phyloP scores from a whole-genome alignment of 2,888 invertebrate species.

The Scaptomyza flava region DNA sequence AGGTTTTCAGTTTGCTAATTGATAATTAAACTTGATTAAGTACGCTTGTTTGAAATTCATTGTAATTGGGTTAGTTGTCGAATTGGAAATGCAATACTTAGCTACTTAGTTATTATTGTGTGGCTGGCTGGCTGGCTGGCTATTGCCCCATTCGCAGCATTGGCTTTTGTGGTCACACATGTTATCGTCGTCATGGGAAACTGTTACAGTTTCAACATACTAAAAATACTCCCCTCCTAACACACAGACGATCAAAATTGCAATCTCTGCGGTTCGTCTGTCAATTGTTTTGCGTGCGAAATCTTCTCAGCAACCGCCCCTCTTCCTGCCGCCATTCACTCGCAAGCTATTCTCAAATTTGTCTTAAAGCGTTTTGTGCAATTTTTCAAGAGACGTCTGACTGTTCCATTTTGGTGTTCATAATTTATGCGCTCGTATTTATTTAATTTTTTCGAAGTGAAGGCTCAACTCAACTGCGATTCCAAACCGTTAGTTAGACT shows the following conservation, averaged over 20 bases:
- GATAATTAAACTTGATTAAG: background rate
- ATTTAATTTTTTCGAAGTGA: conserved; percentile 66
- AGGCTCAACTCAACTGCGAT: conserved; percentile 20
- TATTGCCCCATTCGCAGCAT: conserved; percentile 62
- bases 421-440: conserved; percentile 73
- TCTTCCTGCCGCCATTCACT: conserved; percentile 16
- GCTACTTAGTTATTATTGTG: conserved; percentile 26
- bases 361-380: conserved; percentile 77
- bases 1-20: no score
- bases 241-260: conserved; percentile 10
- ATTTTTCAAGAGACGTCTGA: conserved; percentile 39
- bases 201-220: conserved; percentile 73
- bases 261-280: conserved; percentile 74
- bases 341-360: conserved; percentile 73
- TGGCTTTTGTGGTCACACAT: conserved; percentile 65
- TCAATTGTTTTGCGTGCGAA: conserved; percentile 77
- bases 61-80: conserved; percentile 11
- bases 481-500: background rate
- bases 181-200: conserved; percentile 71
- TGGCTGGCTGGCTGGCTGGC: conserved; percentile 1
- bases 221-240: conserved; percentile 1
- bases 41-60: background rate
- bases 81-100: conserved; percentile 14
- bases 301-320: conserved; percentile 39
- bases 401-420: conserved; percentile 26